Conservation (phyloP, 2,797 vertebrate species). For the Sylvia borin region DNA sequence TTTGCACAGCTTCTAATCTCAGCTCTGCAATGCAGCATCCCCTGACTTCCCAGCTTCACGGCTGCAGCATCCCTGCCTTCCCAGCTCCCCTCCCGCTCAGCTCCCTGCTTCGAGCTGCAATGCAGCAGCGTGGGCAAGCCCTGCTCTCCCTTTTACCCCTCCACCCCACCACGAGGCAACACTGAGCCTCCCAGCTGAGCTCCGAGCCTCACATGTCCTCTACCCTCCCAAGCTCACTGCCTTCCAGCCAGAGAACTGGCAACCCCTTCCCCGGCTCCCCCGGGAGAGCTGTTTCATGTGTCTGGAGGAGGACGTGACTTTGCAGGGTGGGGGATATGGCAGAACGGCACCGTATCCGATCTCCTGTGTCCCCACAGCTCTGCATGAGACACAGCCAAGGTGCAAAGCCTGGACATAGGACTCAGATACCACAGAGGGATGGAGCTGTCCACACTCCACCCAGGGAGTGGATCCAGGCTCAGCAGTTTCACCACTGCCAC, state of each 20-base stretch:
- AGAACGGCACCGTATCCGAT: accelerated
- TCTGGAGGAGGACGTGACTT: background rate
- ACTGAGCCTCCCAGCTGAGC: accelerated
- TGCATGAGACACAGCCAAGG: background rate
- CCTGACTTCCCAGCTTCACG: constrained; percentile 42
- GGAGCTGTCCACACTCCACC: background rate
- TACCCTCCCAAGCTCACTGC: background rate
- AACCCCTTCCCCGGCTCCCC: background rate
- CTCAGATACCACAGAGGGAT: background rate
- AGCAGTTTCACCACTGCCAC: background rate
- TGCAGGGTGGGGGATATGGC: background rate
- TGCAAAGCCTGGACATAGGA: background rate
- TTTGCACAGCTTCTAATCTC: constrained; percentile 45
- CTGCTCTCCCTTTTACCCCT: background rate
- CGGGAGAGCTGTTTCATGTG: accelerated
- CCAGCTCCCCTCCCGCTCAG: background rate
- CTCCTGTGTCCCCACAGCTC: background rate
- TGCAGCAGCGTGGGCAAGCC: constrained; percentile 17
- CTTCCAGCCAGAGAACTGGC: background rate
- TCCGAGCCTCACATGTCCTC: background rate
- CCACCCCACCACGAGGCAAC: background rate
- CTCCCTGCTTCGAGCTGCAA: constrained; percentile 35
- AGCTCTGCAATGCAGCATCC: constrained; percentile 65
- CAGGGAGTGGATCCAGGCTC: background rate
- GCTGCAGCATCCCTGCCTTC: constrained; percentile 45